These are phyloP conservation scores for Tokudaia muenninki DNA, from an alignment of 2,797 vertebrate species.

Conservation along the genomic window DNA sequence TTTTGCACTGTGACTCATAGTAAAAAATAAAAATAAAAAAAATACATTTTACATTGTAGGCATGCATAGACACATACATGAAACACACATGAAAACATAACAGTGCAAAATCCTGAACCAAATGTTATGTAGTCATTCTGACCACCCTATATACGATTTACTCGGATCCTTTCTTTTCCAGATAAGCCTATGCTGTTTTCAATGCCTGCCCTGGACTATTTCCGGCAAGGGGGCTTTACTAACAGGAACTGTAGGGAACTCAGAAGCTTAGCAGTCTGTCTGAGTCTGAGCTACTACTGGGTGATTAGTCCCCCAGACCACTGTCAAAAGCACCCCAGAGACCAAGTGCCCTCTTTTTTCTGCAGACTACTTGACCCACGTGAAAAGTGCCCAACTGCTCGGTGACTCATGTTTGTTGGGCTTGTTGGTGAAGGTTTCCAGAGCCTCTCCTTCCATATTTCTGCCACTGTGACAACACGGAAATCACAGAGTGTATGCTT, in stretches of 20 bases:
- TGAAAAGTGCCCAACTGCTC: not conserved
- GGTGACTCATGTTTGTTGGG: not conserved
- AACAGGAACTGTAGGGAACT: slow-evolving; percentile 46
- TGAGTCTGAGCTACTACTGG: not conserved
- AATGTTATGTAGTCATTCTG: not conserved
- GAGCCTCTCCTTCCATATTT: not conserved
- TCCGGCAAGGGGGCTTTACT: slow-evolving; percentile 42
- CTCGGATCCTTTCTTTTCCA: not conserved
- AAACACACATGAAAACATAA: not conserved
- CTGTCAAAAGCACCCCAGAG: slow-evolving; percentile 40
- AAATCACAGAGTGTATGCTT: not conserved
- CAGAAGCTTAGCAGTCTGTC: slow-evolving; percentile 24
- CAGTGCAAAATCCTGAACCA: not conserved
- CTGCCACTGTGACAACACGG: not conserved
- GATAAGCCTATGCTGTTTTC: not conserved
- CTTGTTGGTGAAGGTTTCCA: not conserved
- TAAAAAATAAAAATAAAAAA: not conserved
- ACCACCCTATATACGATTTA: not conserved
- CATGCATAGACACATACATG: not conserved
- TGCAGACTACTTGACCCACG: not conserved
- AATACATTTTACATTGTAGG: not conserved
- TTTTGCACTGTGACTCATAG: not conserved
- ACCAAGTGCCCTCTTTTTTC: not conserved
- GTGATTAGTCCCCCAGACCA: slow-evolving; percentile 3
- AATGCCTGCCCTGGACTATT: not conserved